phyloP scores from a whole-genome alignment of 2,888 invertebrate genomes.

The Calameuta idolon region DNA sequence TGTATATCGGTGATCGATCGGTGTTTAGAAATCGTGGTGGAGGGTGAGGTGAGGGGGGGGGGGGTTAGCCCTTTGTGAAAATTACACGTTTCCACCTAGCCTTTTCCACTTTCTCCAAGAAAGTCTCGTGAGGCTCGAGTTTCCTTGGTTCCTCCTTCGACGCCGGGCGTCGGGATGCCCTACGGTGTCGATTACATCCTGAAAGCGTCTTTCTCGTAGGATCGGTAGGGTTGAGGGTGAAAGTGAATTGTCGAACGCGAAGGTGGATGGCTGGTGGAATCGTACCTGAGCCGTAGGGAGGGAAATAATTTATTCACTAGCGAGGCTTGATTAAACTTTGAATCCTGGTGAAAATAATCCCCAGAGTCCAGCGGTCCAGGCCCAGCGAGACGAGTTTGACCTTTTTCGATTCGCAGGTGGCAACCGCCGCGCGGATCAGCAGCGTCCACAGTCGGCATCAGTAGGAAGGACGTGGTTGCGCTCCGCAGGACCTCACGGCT shows the following conservation, averaged over 20 bases:
- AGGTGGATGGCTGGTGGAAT: not conserved
- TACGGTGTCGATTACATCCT: not conserved
- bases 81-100: not conserved
- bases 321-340: conserved; percentile 55
- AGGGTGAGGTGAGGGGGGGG: not conserved
- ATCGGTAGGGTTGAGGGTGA: not conserved
- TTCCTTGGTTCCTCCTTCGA: not conserved
- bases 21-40: not conserved
- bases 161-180: not conserved
- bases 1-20: conserved; percentile 58
- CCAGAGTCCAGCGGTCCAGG: conserved; percentile 25
- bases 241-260: not conserved
- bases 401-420: conserved; percentile 29
- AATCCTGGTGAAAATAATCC: conserved; percentile 46
- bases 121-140: not conserved
- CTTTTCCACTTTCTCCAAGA: not conserved
- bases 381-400: conserved; percentile 28
- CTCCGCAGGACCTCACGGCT: not conserved
- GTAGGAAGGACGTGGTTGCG: not conserved
- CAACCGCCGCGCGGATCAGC: conserved; percentile 29
- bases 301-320: conserved; percentile 25
- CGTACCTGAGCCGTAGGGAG: not conserved
- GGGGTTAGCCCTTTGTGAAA: not conserved
- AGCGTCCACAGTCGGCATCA: not conserved
- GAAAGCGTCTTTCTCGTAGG: not conserved